Percentiles rank a stretch among this genome's conserved stretches.
Conservation (phyloP, 1,140 invertebrate species). For the Penaeus indicus region DNA sequence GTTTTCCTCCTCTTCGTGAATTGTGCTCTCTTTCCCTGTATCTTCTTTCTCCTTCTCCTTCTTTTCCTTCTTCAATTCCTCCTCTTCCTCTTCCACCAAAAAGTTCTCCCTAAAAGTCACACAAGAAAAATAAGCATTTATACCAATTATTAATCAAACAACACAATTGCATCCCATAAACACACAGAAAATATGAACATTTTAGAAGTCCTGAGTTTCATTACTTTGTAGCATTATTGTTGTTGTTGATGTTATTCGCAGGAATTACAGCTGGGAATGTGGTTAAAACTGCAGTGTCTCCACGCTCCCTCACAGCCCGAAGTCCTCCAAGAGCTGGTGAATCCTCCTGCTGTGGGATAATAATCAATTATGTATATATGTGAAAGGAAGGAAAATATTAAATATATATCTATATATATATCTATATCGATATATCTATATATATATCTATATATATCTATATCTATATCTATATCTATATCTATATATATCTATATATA, state of each 20-base stretch:
- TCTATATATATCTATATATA: too few species aligned
- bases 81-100: constrained; percentile 49
- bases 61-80: constrained; percentile 52
- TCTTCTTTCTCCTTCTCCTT: constrained; percentile 53
- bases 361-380: too few species aligned
- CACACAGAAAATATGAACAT: too few species aligned
- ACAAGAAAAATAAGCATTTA: background rate
- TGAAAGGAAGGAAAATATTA: too few species aligned
- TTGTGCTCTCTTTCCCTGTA: background rate
- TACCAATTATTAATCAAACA: background rate
- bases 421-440: too few species aligned
- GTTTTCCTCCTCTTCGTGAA: constrained; percentile 32
- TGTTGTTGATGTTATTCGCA: constrained; percentile 21
- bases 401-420: too few species aligned
- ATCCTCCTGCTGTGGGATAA: constrained; percentile 27
- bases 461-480: too few species aligned
- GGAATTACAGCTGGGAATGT: constrained; percentile 52
- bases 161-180: background rate
- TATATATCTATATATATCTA: too few species aligned
- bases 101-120: constrained; percentile 46
- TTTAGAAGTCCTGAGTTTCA: background rate
- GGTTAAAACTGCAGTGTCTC: constrained; percentile 40
- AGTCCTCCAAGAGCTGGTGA: constrained; percentile 27
- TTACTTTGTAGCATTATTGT: background rate
- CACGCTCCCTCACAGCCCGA: constrained; percentile 46